Evolutionary conservation across 2,888 invertebrate genomes (phyloP).

Genomic region (Agriopis marginaria): DNA sequence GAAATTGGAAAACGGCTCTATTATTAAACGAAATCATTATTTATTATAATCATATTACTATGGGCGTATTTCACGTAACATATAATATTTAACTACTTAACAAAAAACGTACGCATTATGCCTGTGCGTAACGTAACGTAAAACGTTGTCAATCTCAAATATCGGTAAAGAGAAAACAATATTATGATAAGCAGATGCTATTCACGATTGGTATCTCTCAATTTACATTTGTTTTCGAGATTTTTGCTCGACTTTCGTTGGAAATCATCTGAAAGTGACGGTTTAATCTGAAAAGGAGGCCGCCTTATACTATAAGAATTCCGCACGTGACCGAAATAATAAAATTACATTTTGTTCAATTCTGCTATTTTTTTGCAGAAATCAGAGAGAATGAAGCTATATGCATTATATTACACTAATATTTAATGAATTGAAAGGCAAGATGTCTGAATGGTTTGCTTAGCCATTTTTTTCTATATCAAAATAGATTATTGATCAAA

Average conservation of each 20-base stretch:
- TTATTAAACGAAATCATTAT: no score
- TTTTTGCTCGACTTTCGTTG: conserved; percentile 56
- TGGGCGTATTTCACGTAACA: no score
- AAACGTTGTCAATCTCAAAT: conserved; percentile 1
- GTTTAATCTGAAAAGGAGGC: conserved; percentile 73
- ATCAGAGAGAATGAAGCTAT: conserved; percentile 4
- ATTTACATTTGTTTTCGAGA: conserved; percentile 48
- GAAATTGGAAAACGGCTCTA: no score
- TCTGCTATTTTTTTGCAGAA: conserved; percentile 34
- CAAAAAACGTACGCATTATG: no score
- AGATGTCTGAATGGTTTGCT: no score
- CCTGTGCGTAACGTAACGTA: not conserved
- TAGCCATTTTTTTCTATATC: no score
- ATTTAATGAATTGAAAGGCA: not conserved
- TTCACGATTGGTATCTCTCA: conserved; percentile 42
- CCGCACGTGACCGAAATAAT: conserved; percentile 75
- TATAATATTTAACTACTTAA: no score
- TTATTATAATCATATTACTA: no score
- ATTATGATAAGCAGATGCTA: conserved; percentile 37
- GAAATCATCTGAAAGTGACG: conserved; percentile 76
- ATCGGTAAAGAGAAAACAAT: conserved; percentile 15
- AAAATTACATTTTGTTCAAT: conserved; percentile 52
- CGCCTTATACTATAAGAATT: conserved; percentile 66
- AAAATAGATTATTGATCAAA: no score
- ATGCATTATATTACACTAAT: not conserved